Percentiles rank a stretch among this genome's conserved stretches.
These are phyloP conservation scores for Acanthosepion esculentum DNA, from an alignment of 2,888 invertebrate genomes.

Conservation along the genomic window DNA sequence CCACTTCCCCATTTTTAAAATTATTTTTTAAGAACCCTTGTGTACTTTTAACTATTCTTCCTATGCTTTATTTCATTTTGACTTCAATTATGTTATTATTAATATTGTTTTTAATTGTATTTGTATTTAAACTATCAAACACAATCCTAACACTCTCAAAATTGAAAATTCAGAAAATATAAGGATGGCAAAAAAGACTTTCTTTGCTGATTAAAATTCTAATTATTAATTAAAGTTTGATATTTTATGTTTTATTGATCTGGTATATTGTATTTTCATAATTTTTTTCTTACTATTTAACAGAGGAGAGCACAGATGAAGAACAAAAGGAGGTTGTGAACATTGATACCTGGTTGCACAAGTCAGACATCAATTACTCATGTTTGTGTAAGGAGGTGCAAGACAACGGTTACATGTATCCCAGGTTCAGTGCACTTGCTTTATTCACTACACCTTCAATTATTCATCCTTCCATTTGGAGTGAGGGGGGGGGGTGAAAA, in stretches of 20 bases:
- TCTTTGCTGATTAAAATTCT: too few species aligned
- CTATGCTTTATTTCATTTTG: too few species aligned
- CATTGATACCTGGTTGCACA: conserved; percentile 86
- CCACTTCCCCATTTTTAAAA: too few species aligned
- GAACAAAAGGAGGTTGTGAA: conserved; percentile 80
- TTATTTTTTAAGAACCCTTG: too few species aligned
- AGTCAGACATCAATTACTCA: conserved; percentile 87
- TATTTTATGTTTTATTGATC: background rate
- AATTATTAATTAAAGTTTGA: background rate
- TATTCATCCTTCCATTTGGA: background rate
- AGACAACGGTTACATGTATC: conserved; percentile 89
- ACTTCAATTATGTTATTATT: too few species aligned
- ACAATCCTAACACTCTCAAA: too few species aligned
- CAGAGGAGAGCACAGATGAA: conserved; percentile 78
- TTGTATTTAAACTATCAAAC: too few species aligned
- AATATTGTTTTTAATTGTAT: too few species aligned
- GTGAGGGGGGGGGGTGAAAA: background rate
- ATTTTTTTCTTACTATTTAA: background rate
- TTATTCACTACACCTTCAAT: conserved; percentile 34
- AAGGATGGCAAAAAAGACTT: too few species aligned
- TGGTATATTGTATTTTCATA: background rate
- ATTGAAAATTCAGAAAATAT: too few species aligned
- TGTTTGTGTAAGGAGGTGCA: conserved; percentile 95
- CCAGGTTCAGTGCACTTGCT: conserved; percentile 77
- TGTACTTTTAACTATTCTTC: too few species aligned